phyloP scores from a whole-genome alignment of 2,888 invertebrate genomes.

The Platerodrilus igneus region DNA sequence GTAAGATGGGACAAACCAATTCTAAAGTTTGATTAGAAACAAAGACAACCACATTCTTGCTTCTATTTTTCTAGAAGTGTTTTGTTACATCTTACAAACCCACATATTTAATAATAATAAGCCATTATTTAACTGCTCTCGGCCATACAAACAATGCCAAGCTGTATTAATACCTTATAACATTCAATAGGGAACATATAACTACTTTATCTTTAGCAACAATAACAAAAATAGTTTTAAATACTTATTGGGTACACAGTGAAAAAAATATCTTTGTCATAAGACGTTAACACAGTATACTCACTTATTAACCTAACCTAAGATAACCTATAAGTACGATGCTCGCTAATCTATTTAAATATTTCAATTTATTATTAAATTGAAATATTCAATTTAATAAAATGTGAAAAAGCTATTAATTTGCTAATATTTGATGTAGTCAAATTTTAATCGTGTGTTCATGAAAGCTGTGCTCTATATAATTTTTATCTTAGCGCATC shows the following conservation, averaged over 20 bases:
- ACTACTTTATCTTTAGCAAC: slow-evolving; percentile 14
- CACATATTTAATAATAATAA: slow-evolving; percentile 9
- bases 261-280: slow-evolving; percentile 11
- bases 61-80: slow-evolving; percentile 1
- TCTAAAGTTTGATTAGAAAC: slow-evolving; percentile 6
- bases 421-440: slow-evolving; percentile 15
- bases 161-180: slow-evolving; percentile 40
- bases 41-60: slow-evolving; percentile 21
- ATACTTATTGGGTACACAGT: slow-evolving; percentile 20
- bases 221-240: slow-evolving; percentile 23
- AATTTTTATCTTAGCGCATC: too few species aligned
- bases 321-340: slow-evolving; percentile 14
- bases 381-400: slow-evolving; percentile 13
- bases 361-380: slow-evolving; percentile 9
- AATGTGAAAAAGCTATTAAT: slow-evolving; percentile 17
- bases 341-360: slow-evolving; percentile 13
- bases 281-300: slow-evolving; percentile 13
- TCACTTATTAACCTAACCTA: slow-evolving; percentile 11
- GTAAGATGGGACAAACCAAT: slow-evolving; percentile 10
- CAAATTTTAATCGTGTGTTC: slow-evolving; percentile 9
- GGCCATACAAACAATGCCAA: slow-evolving; percentile 37
- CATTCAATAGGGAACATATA: slow-evolving; percentile 31
- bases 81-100: background rate
- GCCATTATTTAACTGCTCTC: slow-evolving; percentile 13
- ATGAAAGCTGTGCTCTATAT: slow-evolving; percentile 7